Base-by-base conservation (phyloP, 2,888 invertebrate genomes). In the Sisyra nigra region DNA sequence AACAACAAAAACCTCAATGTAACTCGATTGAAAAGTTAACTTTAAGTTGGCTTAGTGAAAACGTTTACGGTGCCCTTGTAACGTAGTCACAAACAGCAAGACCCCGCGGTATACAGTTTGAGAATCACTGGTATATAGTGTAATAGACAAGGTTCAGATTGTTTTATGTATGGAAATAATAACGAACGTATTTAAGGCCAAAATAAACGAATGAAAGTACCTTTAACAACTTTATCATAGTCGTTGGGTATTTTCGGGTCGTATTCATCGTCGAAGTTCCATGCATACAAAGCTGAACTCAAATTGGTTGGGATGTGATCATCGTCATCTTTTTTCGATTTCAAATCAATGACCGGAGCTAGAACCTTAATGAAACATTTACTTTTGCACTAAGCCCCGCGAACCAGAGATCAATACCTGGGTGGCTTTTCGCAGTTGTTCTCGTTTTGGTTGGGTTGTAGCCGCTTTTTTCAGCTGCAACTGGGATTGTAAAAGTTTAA, bases 241-340 rank as follows among this genome's bases (percentile, higher is more conserved):
- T 98, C 98, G 66, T 98, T 99, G 1, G 98, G 98, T 79, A 89
- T 86, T 57, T 91, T 68, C 0, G 98, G 98, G 65, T 98, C 93
- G 68, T 98, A 98, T 60, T 99, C 98, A 60, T 96, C 96, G 37
- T 80, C 73, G 47, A 88, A 80, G 63, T 87, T 85, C 89, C 88
- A 89, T 56, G 89, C 89, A 55, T 78, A 81, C 54, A 80, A 80
- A 39, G 30, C 57, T 53, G 50, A 57, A 45, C 53, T 57, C 48
- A 52, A 56, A 50, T 51, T 55, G 42, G 51, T 55, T 7, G 54
- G 49, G 44, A 55, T 55, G 35, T 56, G 53, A 36, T 59, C 57
- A 33, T 62, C 63, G 36, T 63, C 63, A 9, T 63, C 61, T 32
- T 57, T 55, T 52, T 63, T 62, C 8, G 58, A 55, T 54, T 64